phyloP scores from a whole-genome alignment of 2,888 invertebrate genomes.

The Osedax fenrisi region DNA sequence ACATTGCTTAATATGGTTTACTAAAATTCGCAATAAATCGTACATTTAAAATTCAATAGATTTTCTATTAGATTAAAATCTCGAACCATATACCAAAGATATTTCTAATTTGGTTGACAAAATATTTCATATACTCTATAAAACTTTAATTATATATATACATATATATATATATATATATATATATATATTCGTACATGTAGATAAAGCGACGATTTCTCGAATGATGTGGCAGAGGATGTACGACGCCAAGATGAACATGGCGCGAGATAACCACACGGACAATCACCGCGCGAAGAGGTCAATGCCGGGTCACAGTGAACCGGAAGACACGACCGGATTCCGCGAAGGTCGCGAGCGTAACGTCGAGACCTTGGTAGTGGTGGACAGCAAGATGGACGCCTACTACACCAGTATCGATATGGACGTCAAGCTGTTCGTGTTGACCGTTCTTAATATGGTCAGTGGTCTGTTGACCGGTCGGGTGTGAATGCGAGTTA shows the following conservation, averaged over 20 bases:
- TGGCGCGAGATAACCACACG: neutral
- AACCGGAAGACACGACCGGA: neutral
- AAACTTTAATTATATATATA: neutral
- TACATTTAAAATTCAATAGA: too few relatives aligned
- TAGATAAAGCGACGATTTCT: neutral
- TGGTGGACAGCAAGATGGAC: slow-evolving; percentile 75
- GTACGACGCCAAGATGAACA: neutral
- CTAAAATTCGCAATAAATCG: too few relatives aligned
- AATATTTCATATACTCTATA: too few relatives aligned
- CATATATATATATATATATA: neutral
- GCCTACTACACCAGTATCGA: slow-evolving; percentile 63
- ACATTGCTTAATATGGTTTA: too few relatives aligned
- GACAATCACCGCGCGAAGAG: neutral
- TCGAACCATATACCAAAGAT: too few relatives aligned
- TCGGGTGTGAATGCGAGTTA: too few relatives aligned
- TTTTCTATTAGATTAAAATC: too few relatives aligned
- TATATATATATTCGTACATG: neutral
- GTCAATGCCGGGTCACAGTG: neutral
- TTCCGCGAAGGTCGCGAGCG: slow-evolving; percentile 42
- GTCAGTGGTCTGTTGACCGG: slow-evolving; percentile 56
- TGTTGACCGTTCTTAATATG: slow-evolving; percentile 85
- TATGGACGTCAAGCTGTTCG: slow-evolving; percentile 69
- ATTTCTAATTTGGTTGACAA: too few relatives aligned
- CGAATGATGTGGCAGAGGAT: neutral
- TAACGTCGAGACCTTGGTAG: slow-evolving; percentile 69